Evolutionary conservation across 2,888 invertebrate genomes (phyloP).

Genomic region (Hedya salicella): DNA sequence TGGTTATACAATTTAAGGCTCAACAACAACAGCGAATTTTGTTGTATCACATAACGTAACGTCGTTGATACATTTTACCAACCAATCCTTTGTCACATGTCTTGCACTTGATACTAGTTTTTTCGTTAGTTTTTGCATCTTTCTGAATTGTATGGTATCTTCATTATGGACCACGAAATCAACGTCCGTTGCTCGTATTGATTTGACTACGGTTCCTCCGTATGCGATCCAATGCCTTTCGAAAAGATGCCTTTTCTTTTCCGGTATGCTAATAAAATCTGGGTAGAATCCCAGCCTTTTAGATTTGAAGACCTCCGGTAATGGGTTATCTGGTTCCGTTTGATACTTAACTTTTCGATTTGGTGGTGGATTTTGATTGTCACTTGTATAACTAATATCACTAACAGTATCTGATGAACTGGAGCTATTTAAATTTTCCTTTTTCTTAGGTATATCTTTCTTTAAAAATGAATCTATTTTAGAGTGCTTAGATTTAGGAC

Average conservation of each 20-base stretch:
- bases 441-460: constrained; percentile 42
- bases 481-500: constrained; percentile 53
- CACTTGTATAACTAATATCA: constrained; percentile 40
- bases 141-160: constrained; percentile 57
- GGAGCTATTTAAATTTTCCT: constrained; percentile 44
- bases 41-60: constrained; percentile 64
- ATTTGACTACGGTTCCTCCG: constrained; percentile 80
- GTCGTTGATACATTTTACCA: constrained; percentile 71
- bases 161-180: constrained; percentile 72
- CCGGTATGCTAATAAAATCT: constrained; percentile 75
- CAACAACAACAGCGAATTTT: constrained; percentile 65
- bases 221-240: constrained; percentile 88
- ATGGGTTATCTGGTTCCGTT: constrained; percentile 63
- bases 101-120: constrained; percentile 59
- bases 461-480: constrained; percentile 51
- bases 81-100: constrained; percentile 74
- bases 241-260: constrained; percentile 66
- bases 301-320: constrained; percentile 69
- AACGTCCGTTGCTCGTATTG: constrained; percentile 64
- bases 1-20: constrained; percentile 49
- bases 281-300: constrained; percentile 76
- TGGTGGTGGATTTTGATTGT: constrained; percentile 25
- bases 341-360: constrained; percentile 47
- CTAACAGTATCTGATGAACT: constrained; percentile 41
- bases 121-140: constrained; percentile 63